Conservation (phyloP, 2,113 vertebrate species). For the Turdus rufiventris region DNA sequence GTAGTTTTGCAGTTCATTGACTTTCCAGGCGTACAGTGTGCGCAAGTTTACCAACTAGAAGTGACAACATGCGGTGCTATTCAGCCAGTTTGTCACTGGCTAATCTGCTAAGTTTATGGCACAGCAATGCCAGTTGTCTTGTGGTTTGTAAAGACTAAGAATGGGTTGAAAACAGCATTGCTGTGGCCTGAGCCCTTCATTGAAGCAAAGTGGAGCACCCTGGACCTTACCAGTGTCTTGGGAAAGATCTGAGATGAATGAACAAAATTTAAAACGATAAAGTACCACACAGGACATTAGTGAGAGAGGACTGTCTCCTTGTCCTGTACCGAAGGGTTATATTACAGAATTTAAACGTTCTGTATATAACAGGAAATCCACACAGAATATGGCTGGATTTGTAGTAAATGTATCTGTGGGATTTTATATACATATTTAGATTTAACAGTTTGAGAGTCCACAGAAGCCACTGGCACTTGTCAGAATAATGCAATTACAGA, state of each 20-base stretch:
- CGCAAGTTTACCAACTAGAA: background rate
- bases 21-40: background rate
- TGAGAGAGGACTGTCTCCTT: background rate
- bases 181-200: background rate
- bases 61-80: background rate
- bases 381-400: background rate
- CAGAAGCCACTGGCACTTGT: background rate
- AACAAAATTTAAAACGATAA: background rate
- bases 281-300: background rate
- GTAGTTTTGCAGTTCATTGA: background rate
- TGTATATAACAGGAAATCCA: background rate
- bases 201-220: background rate
- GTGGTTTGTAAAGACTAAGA: background rate
- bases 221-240: background rate
- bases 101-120: background rate
- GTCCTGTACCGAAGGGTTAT: background rate
- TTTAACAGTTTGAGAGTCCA: background rate
- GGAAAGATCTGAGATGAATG: background rate
- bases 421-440: background rate
- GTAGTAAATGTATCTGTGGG: background rate
- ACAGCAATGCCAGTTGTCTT: fast-evolving
- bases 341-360: background rate
- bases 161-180: fast-evolving
- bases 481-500: background rate
- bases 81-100: background rate